phyloP scores from a whole-genome alignment of 2,113 vertebrate species.

The Spea multiplicata region DNA sequence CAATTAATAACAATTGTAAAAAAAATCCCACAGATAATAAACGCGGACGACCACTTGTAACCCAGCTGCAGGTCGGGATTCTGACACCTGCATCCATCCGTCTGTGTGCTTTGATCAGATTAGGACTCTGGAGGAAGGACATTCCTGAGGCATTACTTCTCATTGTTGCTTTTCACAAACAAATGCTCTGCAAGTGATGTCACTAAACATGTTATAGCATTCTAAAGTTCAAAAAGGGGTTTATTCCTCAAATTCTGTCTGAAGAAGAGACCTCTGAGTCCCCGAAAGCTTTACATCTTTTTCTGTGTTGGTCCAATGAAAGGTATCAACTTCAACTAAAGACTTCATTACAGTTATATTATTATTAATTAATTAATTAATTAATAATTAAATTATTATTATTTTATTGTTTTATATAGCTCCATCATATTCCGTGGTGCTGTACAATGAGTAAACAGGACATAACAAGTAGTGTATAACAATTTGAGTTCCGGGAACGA shows the following conservation, averaged over 20 bases:
- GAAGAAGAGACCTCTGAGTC: background rate
- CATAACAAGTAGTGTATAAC: too few species aligned
- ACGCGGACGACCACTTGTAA: background rate
- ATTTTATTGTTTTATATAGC: too few species aligned
- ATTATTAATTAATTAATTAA: too few species aligned
- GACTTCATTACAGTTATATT: too few species aligned
- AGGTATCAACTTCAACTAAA: too few species aligned
- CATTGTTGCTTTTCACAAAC: constrained; percentile 7
- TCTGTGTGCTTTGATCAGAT: constrained; percentile 28
- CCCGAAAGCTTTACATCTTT: background rate
- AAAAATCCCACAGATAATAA: too few species aligned
- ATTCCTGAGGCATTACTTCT: constrained; percentile 23
- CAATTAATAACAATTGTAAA: too few species aligned
- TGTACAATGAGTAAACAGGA: too few species aligned
- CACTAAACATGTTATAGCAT: background rate
- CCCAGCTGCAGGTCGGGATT: constrained; percentile 8
- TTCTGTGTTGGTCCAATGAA: background rate
- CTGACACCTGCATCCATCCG: constrained; percentile 26
- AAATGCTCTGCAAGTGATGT: constrained; percentile 16
- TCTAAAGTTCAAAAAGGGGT: background rate
- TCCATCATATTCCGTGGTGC: too few species aligned
- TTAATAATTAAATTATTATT: too few species aligned
- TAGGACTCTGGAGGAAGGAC: constrained; percentile 28
- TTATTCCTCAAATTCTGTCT: background rate
- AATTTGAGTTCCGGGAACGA: too few species aligned